These are phyloP conservation scores for Gambusia yucatana DNA, from an alignment of 2,797 vertebrate genomes.

Conservation along the genomic window DNA sequence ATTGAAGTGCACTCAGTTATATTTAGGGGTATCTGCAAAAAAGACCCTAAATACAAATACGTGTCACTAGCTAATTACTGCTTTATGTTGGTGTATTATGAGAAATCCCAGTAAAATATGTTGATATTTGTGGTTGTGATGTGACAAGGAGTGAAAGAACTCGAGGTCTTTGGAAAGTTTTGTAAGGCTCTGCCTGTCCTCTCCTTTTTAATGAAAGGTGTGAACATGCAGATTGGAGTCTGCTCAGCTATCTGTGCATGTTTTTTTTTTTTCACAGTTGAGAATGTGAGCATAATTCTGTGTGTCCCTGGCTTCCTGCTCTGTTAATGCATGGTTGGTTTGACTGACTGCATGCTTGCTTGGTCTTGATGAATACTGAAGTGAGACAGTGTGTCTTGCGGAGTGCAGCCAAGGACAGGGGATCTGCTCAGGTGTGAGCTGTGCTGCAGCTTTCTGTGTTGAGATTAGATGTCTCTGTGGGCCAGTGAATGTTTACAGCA, in stretches of 20 bases:
- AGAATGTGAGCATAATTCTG: conserved; percentile 14
- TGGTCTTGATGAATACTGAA: conserved; percentile 49
- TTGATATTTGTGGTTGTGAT: not conserved
- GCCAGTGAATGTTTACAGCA: conserved; percentile 50
- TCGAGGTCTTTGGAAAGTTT: not conserved
- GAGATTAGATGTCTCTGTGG: conserved; percentile 53
- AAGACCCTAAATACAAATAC: not conserved
- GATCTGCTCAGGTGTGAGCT: conserved; percentile 58
- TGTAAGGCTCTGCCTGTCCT: not conserved
- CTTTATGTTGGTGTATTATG: not conserved
- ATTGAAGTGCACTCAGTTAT: not conserved
- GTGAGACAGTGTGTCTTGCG: conserved; percentile 29
- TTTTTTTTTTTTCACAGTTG: not conserved
- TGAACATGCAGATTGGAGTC: not conserved
- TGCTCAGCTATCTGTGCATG: conserved; percentile 21
- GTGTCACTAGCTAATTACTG: not conserved
- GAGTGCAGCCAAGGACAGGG: conserved; percentile 48
- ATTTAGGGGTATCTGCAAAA: not conserved
- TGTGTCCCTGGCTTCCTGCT: conserved; percentile 11
- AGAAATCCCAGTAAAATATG: not conserved
- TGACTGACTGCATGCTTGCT: conserved; percentile 44
- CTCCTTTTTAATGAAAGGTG: not conserved
- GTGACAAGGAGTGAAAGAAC: not conserved
- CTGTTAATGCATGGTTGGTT: conserved; percentile 47
- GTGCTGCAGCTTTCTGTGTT: conserved; percentile 36